Conservation (phyloP, 1,140 invertebrate genomes). For the Varroa destructor region DNA sequence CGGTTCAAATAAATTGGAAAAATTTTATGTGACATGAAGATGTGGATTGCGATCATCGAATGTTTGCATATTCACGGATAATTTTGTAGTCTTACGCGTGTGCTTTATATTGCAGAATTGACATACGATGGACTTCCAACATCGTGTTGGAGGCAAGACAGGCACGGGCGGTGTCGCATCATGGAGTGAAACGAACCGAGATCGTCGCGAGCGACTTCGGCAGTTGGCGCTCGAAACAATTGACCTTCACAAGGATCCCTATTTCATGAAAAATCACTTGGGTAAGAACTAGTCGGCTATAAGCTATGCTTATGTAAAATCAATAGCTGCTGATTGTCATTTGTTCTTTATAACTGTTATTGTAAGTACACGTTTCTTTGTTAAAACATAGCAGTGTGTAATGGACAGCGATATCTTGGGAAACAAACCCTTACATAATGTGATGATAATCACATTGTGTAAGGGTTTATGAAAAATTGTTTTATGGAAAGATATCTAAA, state of each 20-base stretch:
- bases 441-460: too few species aligned
- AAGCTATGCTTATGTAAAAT: not conserved
- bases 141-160: conserved; percentile 93
- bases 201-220: conserved; percentile 81
- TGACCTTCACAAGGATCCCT: conserved; percentile 94
- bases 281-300: conserved; percentile 43
- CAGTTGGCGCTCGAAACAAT: conserved; percentile 96
- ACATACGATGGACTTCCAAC: conserved; percentile 79
- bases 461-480: too few species aligned
- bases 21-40: too few species aligned
- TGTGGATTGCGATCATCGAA: too few species aligned
- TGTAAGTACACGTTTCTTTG: not conserved
- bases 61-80: too few species aligned
- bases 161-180: conserved; percentile 96
- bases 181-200: conserved; percentile 93
- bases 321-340: not conserved
- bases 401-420: too few species aligned
- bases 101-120: too few species aligned
- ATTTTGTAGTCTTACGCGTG: too few species aligned
- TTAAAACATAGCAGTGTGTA: too few species aligned
- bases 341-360: conserved; percentile 10
- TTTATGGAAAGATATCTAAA: too few species aligned
- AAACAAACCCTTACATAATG: too few species aligned
- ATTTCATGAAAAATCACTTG: conserved; percentile 98
- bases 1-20: too few species aligned